Evolutionary conservation across 2,113 vertebrate species (phyloP), one percentile per base, ranked within the genome.

Genomic region (Rutilus rutilus): DNA sequence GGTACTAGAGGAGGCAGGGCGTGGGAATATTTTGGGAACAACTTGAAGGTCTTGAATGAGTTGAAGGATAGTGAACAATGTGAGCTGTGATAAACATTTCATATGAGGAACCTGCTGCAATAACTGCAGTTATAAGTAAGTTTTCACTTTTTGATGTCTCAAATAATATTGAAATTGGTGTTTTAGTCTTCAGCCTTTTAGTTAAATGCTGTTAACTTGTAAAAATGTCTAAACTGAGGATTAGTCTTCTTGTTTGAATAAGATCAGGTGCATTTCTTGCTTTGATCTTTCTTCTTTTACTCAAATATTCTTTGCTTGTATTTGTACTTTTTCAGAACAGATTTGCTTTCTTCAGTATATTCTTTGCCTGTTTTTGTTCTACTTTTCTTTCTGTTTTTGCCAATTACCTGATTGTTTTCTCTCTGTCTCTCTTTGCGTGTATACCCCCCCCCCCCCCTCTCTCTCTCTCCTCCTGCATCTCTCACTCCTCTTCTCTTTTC

Each of bases 401-500:
- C 25, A 6, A 47, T 12, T 64, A 42, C 62, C 60, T 80, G 30
- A 74, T 50, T 64, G n/a, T 71, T 42, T 75, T 65, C 10, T 57
- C 15, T 57, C 15, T 30, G 17, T 67, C 12, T 81, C 54, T 42
- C 11, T 73, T 7, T 85, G 25, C 36, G 42, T 77, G 15, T 30
- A 4, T 14, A n/a, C 0, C 6, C 1, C 39, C 1, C 39, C 1
- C 39, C 23, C 1, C 67, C 47, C 62, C 62, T 50, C n/a, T 11
- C 62, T 33, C 27, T 36, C 71, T 25, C 54, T 54, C 69, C 11
- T 0, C 39, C 0, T 30, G 30, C 30, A 30, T 74, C 47, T 69
- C 60, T 50, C 19, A 12, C 64, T 36, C 27, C 45, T 83, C 19
- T 82, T 54, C 82, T 65, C 62, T 67, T 54, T 65, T 64, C 60